phyloP scores from a whole-genome alignment of 2,888 invertebrate genomes.

The Operophtera brumata region DNA sequence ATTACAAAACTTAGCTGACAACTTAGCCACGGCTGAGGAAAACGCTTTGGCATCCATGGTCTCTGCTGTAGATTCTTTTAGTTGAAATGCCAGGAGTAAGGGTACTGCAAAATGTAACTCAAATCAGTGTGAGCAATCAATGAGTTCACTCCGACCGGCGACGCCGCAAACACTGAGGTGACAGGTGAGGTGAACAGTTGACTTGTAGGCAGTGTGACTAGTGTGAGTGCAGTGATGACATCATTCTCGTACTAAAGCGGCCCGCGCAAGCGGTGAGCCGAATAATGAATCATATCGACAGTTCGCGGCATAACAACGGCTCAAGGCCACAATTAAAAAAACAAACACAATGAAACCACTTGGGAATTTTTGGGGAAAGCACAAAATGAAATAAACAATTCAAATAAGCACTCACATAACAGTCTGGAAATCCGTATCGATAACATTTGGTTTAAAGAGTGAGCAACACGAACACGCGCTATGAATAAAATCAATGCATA shows the following conservation, averaged over 20 bases:
- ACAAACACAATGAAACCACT: background rate
- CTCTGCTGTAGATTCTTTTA: conserved; percentile 32
- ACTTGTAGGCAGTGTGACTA: too few species aligned
- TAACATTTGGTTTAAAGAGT: conserved; percentile 14
- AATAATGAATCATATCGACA: conserved; percentile 6
- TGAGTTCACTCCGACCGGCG: background rate
- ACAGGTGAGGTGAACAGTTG: background rate
- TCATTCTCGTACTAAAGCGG: conserved; percentile 14
- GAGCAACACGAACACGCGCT: background rate
- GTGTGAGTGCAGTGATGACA: conserved; percentile 20
- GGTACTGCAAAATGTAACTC: conserved; percentile 46
- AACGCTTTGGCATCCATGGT: conserved; percentile 63
- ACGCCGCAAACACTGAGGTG: conserved; percentile 3
- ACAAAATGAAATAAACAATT: background rate
- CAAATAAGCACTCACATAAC: conserved; percentile 12
- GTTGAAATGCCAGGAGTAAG: conserved; percentile 42
- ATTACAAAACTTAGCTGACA: conserved; percentile 75
- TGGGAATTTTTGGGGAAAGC: background rate
- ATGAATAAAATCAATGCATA: background rate
- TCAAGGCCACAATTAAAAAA: conserved; percentile 11
- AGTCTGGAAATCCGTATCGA: conserved; percentile 10
- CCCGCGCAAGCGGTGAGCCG: background rate
- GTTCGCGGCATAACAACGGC: too few species aligned
- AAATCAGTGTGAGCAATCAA: background rate
- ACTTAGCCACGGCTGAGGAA: conserved; percentile 61